Base-by-base conservation (phyloP, 2,888 invertebrate species). In the Epinotia demarniana region DNA sequence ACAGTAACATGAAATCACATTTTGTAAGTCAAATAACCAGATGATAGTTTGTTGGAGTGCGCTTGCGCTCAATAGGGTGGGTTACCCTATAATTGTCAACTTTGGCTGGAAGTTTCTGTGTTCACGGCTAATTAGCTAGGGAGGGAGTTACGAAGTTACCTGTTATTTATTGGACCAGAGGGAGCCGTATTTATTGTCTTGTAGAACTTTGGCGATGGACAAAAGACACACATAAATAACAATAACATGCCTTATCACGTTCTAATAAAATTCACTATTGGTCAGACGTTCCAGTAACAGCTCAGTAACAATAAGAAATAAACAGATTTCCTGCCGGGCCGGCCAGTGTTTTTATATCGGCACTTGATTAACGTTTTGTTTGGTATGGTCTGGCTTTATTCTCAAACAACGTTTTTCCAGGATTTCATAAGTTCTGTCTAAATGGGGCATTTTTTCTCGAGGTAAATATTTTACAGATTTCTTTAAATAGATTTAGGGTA, bases 111-210 rank as follows among this genome's bases (percentile, higher is more conserved):
- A 53, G 53, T 53, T n/a, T 53, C 53, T n/a, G 2, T 53, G 53
- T 53, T 53, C 53, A n/a, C 53, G n/a, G 8, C 8, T 53, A 53
- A 53, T 53, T 53, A n/a, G 53, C n/a, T 53, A n/a, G 13, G n/a
- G 53, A 39, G 53, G 53, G 53, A 53, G 53, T n/a, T n/a, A 53
- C n/a, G 53, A 53, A 53, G 53, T 53, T 53, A 53, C 53, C 53
- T 53, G 53, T 53, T 53, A 53, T 53, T 53, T 53, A 53, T 53
- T 53, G 53, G 53, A n/a, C 53, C n/a, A 1, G 53, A n/a, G n/a
- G 53, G 53, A 8, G 53, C 16, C 53, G 53, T 53, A 53, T 53
- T 53, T 53, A 53, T 53, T 53, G 53, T n/a, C 53, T 53, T 53
- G n/a, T 5, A n/a, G n/a, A 53, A 53, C n/a, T 53, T 53, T 53